Base-by-base conservation (phyloP, 2,888 invertebrate species). In the Polyommatus iphigenia region DNA sequence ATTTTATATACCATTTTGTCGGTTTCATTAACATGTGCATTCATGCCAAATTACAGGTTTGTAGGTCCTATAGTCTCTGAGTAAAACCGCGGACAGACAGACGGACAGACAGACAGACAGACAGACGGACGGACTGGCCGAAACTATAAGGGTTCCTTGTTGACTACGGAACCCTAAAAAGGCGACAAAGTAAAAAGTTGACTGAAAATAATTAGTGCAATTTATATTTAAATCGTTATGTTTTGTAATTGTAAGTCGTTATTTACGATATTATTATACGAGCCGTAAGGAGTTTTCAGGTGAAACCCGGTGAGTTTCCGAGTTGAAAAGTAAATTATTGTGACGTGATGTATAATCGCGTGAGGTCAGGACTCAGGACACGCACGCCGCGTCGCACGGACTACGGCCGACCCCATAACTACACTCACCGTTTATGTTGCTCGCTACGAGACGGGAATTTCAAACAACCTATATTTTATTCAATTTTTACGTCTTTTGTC, bases 291-390 rank as follows among this genome's bases (percentile, higher is more conserved):
- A 72, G 41, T 41, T 72, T 72, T 72, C 20, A 72, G 32, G 72
- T 36, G 36, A 72, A 72, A 67, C 77, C 50, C 36, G 41, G 72
- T 54, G 36, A 57, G 29, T 71, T 54, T 71, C 72, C 71, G 59
- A 76, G 76, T 77, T 75, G 78, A 79, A 79, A 77, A 75, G 75
- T 79, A 78, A 81, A 80, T 78, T 78, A 79, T 54, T 78, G 76
- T 79, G 79, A 79, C 82, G 81, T 81, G 78, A 82, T 82, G 82
- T 84, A 79, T 80, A 82, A 81, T 90, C 82, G 90, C 89, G 88
- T 89, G 90, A 82, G 82, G 81, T 82, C 82, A 84, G 84, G 83
- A 84, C 90, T 82, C 82, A 84, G 84, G 83, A 84, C 90, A 90
- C 89, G 90, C 89, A 86, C 87, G 80, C 80, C 82, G 80, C 81